A percentile compares a stretch with the other conserved stretches of the same genome.
These are phyloP conservation scores for Scelioninae gen. 2 DNA, from an alignment of 2,888 invertebrate genomes.

Conservation along the genomic window DNA sequence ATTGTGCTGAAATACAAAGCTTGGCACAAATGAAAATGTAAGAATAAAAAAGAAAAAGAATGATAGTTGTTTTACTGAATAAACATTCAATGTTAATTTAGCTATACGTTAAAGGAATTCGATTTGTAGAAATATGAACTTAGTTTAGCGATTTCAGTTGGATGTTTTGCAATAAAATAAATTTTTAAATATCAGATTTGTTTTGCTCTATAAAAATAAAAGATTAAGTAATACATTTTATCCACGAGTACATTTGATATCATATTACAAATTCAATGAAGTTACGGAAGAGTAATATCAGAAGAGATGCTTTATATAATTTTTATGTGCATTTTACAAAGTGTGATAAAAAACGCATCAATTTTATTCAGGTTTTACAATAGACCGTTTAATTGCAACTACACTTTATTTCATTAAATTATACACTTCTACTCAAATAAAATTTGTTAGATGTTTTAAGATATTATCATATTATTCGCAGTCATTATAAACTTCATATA, in stretches of 20 bases:
- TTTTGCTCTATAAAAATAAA: background rate
- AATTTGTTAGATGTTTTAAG: constrained; percentile 2
- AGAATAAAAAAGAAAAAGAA: too few species aligned
- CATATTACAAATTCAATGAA: constrained; percentile 6
- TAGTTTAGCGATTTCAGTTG: too few species aligned
- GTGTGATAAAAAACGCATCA: constrained; percentile 15
- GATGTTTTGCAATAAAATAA: too few species aligned
- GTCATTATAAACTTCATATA: background rate
- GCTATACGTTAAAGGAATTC: too few species aligned
- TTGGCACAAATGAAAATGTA: too few species aligned
- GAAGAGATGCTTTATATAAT: constrained; percentile 1
- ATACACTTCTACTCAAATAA: constrained; percentile 7
- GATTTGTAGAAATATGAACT: too few species aligned
- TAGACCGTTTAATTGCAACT: too few species aligned
- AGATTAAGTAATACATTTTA: constrained; percentile 16
- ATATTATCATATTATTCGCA: constrained; percentile 2
- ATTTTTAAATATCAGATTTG: too few species aligned
- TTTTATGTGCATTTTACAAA: constrained; percentile 11
- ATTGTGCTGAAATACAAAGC: background rate
- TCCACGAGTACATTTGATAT: constrained; percentile 1
- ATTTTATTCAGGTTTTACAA: background rate
- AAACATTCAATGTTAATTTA: too few species aligned
- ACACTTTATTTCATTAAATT: constrained; percentile 11
- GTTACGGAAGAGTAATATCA: constrained; percentile 14
- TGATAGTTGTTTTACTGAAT: too few species aligned